These are phyloP conservation scores for Julus scandinavius DNA, from an alignment of 2,888 invertebrate genomes.

Conservation along the genomic window DNA sequence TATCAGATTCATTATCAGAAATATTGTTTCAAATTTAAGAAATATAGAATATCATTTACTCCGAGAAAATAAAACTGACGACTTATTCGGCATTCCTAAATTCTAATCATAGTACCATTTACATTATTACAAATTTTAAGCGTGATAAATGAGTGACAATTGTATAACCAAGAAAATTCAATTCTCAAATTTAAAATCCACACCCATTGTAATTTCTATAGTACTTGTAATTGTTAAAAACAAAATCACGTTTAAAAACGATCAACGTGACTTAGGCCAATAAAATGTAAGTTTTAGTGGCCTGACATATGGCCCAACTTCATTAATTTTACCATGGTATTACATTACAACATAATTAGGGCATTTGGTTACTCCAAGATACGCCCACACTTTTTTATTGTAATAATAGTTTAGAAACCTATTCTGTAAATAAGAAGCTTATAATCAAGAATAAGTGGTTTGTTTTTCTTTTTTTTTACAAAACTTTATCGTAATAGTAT, in stretches of 20 bases:
- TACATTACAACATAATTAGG: background rate
- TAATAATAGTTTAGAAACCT: background rate
- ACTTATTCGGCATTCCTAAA: background rate
- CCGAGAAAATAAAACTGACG: background rate
- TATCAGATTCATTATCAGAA: background rate
- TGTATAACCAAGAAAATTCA: background rate
- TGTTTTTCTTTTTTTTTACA: too few relatives aligned
- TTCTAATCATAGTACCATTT: background rate
- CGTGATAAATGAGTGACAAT: background rate
- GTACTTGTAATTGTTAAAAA: background rate
- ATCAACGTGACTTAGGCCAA: background rate
- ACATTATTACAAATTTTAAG: conserved; percentile 10
- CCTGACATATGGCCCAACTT: background rate
- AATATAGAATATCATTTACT: background rate
- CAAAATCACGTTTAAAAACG: background rate
- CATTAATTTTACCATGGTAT: background rate
- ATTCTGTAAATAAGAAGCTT: too few relatives aligned
- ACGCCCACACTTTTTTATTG: background rate
- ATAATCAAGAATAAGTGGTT: too few relatives aligned
- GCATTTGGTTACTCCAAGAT: background rate
- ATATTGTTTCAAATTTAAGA: background rate
- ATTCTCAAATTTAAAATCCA: background rate
- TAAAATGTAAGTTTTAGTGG: background rate
- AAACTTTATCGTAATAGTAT: background rate
- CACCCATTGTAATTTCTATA: background rate